phyloP scores from a whole-genome alignment of 2,113 vertebrate species.

The Rhinoderma darwinii region DNA sequence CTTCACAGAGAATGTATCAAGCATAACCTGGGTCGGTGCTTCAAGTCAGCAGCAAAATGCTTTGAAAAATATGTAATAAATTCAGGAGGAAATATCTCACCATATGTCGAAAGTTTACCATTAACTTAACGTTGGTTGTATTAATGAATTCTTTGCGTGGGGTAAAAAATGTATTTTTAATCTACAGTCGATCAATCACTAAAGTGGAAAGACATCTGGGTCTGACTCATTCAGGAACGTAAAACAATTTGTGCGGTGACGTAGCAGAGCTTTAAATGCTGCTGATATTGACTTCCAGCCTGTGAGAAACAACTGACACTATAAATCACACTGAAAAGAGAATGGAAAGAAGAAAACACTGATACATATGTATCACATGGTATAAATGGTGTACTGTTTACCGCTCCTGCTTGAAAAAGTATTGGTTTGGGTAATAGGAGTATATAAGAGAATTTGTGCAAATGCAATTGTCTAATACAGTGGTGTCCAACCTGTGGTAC shows the following conservation, averaged over 20 bases:
- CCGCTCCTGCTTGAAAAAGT: not conserved
- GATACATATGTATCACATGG: not conserved
- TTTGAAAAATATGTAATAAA: not conserved
- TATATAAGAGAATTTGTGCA: not conserved
- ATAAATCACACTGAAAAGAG: not conserved
- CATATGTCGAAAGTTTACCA: not conserved
- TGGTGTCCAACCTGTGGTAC: not conserved
- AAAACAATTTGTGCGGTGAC: constrained; percentile 15
- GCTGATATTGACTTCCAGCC: not conserved
- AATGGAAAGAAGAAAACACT: not conserved
- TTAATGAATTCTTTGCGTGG: constrained; percentile 18
- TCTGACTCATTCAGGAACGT: not conserved
- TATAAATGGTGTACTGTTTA: not conserved
- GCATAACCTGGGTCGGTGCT: not conserved
- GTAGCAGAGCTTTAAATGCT: not conserved
- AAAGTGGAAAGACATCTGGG: not conserved
- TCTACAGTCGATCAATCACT: constrained; percentile 10
- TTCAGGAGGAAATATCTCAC: too few species aligned
- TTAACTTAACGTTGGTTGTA: not conserved
- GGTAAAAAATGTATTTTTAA: constrained; percentile 16
- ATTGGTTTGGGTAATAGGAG: not conserved
- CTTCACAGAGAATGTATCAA: not conserved
- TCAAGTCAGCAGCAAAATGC: not conserved
- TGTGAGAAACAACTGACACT: not conserved
- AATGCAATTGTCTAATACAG: not conserved